A percentile compares a stretch with the other conserved stretches of the same genome.
Conservation (phyloP, 2,113 vertebrate species). For the Budorcas taxicolor region DNA sequence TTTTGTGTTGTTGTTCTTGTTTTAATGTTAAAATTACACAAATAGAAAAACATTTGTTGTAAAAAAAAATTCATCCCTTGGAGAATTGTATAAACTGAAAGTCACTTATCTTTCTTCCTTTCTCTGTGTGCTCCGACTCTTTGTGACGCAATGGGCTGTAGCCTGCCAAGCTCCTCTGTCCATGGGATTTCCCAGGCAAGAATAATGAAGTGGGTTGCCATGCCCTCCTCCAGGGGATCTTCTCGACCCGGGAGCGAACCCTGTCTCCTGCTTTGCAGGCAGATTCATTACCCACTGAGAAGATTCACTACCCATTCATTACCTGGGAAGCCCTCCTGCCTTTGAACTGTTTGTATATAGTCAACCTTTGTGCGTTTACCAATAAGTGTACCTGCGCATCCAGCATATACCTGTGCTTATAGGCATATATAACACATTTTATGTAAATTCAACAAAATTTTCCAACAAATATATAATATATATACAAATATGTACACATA, state of each 20-base stretch:
- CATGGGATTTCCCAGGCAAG: neutral
- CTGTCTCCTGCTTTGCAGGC: neutral
- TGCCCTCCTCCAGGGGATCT: neutral
- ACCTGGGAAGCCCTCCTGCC: neutral
- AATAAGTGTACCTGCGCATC: neutral
- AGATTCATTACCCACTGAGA: neutral
- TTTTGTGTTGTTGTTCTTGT: neutral
- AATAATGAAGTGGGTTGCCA: neutral
- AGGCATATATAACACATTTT: neutral
- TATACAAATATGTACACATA: neutral
- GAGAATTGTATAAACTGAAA: neutral
- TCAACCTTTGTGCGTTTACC: neutral
- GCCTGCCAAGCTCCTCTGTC: neutral
- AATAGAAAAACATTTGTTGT: neutral
- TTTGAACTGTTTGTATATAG: neutral
- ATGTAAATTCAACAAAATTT: neutral
- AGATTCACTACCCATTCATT: too few species aligned
- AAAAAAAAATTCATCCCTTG: neutral
- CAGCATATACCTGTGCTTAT: neutral
- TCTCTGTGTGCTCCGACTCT: neutral
- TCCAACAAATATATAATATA: neutral
- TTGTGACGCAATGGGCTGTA: accelerated
- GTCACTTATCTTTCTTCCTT: neutral
- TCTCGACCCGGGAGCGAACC: accelerated
- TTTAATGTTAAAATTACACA: constrained; percentile 13